Evolutionary conservation across 2,113 vertebrate species (phyloP), one percentile per base, ranked within the genome.

Genomic region (Saccopteryx bilineata): DNA sequence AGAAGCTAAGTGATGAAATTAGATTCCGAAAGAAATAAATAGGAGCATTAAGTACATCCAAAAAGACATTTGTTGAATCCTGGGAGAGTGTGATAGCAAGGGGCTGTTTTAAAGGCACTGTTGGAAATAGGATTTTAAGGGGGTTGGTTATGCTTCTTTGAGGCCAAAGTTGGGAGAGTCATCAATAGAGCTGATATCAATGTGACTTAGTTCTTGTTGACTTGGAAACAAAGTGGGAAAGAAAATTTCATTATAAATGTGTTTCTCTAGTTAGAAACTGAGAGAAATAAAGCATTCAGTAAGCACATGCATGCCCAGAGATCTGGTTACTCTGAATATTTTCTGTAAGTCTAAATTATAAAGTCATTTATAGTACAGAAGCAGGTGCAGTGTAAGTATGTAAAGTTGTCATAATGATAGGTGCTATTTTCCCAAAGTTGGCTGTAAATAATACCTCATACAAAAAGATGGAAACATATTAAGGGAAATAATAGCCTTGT

Each of bases 361-460:
- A 94, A 74, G 87, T 33, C 19, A 93, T 76, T 76, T 76, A 68
- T 0, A 65, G 60, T 84, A 8, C 93, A 66, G 78, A 94, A 97
- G 31, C 87, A 98, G 79, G 90, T 91, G 72, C 76, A 95, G 48
- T 48, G 56, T 74, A 94, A 93, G 61, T 1, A 5, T 81, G 91
- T 78, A 80, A 86, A 98, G 68, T 88, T 95, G 68, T 84, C 72
- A 4, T 81, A 68, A 78, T 85, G 58, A 69, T 5, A 50, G 33
- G 61, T 95, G 60, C 46, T 97, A 2, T 95, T 90, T 82, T 75
- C 87, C 90, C 83, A 60, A 96, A 87, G 15, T 76, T 93, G 89
- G 79, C 87, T 86, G 28, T 91, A 97, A 98, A 97, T 68, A 93
- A 84, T 92, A 39, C n/a, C 63, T 94, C 76, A 81, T 76, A 92